Percentiles rank a stretch among this genome's conserved stretches.
phyloP scores from a whole-genome alignment of 1,140 invertebrate species.

The Pentalonia nigronervosa region DNA sequence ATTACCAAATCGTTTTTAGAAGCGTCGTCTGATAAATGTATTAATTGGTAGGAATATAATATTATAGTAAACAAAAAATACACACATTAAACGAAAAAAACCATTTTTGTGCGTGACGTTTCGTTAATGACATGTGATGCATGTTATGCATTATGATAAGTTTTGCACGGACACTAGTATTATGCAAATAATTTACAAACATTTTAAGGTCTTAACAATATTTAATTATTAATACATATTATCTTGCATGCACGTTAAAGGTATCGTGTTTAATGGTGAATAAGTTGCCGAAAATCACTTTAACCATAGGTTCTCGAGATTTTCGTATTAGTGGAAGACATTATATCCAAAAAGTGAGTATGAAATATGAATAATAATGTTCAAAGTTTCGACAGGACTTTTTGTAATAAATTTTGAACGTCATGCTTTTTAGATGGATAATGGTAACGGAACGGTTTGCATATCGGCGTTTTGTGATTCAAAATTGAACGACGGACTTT shows the following conservation, averaged over 20 bases:
- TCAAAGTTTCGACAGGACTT: not conserved
- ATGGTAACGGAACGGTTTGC: not conserved
- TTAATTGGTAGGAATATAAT: too few relatives aligned
- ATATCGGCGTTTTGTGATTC: conserved; percentile 17
- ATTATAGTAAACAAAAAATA: not conserved
- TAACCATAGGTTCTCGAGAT: conserved; percentile 10
- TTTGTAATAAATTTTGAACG: not conserved
- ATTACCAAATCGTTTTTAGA: not conserved
- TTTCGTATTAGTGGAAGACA: not conserved
- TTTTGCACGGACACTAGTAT: not conserved
- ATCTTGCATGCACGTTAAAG: not conserved
- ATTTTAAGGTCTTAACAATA: not conserved
- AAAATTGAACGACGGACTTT: conserved; percentile 34
- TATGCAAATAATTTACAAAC: not conserved
- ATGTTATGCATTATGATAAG: not conserved
- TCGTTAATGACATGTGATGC: not conserved
- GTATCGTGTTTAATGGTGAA: not conserved
- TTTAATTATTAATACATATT: not conserved
- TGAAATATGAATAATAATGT: not conserved
- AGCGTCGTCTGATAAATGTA: not conserved
- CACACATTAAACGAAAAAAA: not conserved
- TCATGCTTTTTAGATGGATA: not conserved
- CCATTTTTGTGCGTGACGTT: not conserved
- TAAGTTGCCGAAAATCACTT: not conserved
- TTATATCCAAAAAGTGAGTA: conserved; percentile 33